Conservation (phyloP, 2,113 vertebrate species). For the Lycaon pictus region DNA sequence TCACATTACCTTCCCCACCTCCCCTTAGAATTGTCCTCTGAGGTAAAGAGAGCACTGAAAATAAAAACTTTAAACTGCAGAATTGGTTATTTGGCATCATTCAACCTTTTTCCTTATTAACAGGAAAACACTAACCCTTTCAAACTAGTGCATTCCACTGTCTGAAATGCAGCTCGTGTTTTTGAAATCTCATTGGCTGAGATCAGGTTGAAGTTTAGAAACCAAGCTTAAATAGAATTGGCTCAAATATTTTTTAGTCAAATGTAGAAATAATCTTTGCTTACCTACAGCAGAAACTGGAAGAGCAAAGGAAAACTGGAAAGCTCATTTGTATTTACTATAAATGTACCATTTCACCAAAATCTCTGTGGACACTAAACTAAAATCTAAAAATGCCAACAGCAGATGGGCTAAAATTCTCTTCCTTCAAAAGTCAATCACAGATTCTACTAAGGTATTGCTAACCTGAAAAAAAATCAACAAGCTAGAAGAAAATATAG, state of each 20-base stretch:
- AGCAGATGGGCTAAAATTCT: not conserved
- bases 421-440: constrained; percentile 30
- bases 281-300: constrained; percentile 23
- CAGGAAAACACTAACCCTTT: constrained; percentile 25
- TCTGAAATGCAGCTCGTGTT: not conserved
- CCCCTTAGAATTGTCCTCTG: constrained; percentile 31
- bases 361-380: not conserved
- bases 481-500: not conserved
- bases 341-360: constrained; percentile 21
- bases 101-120: constrained; percentile 7
- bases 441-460: constrained; percentile 29
- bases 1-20: not conserved
- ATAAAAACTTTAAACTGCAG: not conserved
- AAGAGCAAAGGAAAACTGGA: constrained; percentile 45
- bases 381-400: constrained; percentile 4
- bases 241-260: constrained; percentile 33
- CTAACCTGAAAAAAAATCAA: constrained; percentile 11
- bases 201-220: constrained; percentile 9
- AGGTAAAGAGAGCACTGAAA: not conserved
- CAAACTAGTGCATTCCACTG: not conserved
- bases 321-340: constrained; percentile 49
- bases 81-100: not conserved
- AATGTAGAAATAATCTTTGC: constrained; percentile 12
- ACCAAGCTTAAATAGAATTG: constrained; percentile 13
- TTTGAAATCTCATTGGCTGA: constrained; percentile 50